Conservation (phyloP, 2,797 vertebrate genomes). For the Microctenopoma lineatum region DNA sequence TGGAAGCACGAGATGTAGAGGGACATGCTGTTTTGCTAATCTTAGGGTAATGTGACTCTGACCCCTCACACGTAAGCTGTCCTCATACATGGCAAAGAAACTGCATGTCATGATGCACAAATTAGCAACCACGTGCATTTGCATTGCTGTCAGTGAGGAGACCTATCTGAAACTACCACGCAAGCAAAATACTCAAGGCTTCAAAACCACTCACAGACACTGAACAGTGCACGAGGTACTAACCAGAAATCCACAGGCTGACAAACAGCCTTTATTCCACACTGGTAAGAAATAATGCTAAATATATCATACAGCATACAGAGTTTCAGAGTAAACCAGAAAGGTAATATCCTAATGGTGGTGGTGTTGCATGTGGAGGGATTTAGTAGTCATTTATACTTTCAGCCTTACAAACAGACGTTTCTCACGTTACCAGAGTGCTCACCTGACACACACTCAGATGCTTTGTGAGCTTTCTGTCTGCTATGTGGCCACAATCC, state of each 20-base stretch:
- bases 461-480: conserved; percentile 6
- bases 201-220: no score
- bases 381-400: no score
- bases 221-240: no score
- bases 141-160: background rate
- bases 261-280: no score
- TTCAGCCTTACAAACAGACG: background rate
- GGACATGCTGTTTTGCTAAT: background rate
- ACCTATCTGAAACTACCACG: background rate
- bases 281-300: conserved; percentile 8
- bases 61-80: no score
- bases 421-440: background rate
- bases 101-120: background rate
- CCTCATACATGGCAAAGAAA: no score
- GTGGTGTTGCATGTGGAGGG: no score
- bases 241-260: no score
- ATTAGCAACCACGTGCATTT: background rate
- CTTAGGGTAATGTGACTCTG: background rate
- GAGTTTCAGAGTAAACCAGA: no score
- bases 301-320: background rate
- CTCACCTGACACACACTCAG: conserved; percentile 37
- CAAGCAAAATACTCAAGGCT: background rate
- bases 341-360: background rate
- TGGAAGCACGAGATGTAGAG: background rate
- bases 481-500: conserved; percentile 5